Conservation (phyloP, 2,113 vertebrate species). For the Sebastes schlegelii region DNA sequence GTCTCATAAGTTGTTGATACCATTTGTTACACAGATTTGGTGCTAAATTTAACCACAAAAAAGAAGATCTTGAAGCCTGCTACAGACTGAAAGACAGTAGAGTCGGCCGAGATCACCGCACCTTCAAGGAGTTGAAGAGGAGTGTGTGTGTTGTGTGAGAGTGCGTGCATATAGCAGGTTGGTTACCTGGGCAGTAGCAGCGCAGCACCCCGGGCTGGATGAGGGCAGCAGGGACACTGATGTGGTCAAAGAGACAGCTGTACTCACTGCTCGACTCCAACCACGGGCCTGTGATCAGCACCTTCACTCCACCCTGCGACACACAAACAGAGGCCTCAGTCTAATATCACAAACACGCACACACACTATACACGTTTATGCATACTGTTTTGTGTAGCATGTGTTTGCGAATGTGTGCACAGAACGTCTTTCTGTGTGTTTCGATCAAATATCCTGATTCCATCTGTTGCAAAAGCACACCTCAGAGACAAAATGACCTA, state of each 20-base stretch:
- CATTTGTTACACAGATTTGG: too few relatives aligned
- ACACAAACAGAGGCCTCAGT: constrained; percentile 47
- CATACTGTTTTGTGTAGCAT: neutral
- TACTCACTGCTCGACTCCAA: constrained; percentile 97
- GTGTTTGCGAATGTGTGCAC: neutral
- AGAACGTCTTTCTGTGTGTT: neutral
- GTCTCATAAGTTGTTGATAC: too few relatives aligned
- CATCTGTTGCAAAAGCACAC: constrained; percentile 3
- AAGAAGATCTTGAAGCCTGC: too few relatives aligned
- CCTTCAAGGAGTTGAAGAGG: too few relatives aligned
- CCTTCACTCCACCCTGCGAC: constrained; percentile 95
- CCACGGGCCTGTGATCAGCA: constrained; percentile 98
- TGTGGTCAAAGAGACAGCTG: constrained; percentile 98
- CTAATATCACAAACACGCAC: neutral
- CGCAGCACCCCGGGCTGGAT: constrained; percentile 98
- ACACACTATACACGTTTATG: neutral
- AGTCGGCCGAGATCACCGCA: too few relatives aligned
- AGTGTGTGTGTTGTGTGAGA: neutral
- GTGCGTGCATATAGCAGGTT: neutral
- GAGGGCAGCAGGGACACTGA: constrained; percentile 96
- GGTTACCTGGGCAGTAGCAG: constrained; percentile 98
- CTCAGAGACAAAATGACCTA: constrained; percentile 20
- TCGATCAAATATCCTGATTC: constrained; percentile 5
- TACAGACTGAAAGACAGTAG: too few relatives aligned
- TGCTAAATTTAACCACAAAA: too few relatives aligned